Evolutionary conservation across 1,140 invertebrate genomes (phyloP), one percentile per base, ranked within the genome.

Genomic region (Planococcus citri): DNA sequence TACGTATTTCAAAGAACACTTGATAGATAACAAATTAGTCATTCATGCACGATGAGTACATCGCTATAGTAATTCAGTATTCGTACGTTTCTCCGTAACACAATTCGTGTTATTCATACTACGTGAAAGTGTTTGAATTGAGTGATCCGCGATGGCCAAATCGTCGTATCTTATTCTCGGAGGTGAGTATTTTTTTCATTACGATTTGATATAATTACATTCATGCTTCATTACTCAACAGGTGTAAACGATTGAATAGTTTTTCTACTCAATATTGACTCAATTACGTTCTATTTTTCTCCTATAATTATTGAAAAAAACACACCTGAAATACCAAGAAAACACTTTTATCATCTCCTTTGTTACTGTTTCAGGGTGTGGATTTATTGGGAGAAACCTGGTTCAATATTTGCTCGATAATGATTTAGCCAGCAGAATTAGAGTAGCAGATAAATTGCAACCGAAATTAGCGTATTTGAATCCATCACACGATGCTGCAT

Each of bases 381-480:
- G 92, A 73, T 95, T 95, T 78, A 90, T 95, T 77, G 92, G 92
- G 70, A 85, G 92, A 74, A 90, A 95, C 80, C 82, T 95, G 72
- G 87, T 93, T 68, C 84, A 88, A 70, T 90, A 90, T 79, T 82
- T 95, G 74, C 79, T 94, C 73, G 82, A 82, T 68, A 90, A 93
- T 80, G 83, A 91, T 74, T 78, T 92, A 73, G 87, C 86, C 38
- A 87, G 86, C 72, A 81, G 83, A 77, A 78, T 95, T 41, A 83
- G 89, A 75, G 85, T 94, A 67, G 89, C 92, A 71, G 93, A 96
- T 80, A 96, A 95, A 82, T 92, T 93, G 20, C 92, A 91, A 27
- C 92, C 92, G 1, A 89, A 93, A 79, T 88, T 91, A 74, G 92
- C 91, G 3, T 96, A 92, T 88, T 78, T 96, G 6, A 94, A 92